phyloP scores from a whole-genome alignment of 2,888 invertebrate species.

The Nephrocerus scutellatus region DNA sequence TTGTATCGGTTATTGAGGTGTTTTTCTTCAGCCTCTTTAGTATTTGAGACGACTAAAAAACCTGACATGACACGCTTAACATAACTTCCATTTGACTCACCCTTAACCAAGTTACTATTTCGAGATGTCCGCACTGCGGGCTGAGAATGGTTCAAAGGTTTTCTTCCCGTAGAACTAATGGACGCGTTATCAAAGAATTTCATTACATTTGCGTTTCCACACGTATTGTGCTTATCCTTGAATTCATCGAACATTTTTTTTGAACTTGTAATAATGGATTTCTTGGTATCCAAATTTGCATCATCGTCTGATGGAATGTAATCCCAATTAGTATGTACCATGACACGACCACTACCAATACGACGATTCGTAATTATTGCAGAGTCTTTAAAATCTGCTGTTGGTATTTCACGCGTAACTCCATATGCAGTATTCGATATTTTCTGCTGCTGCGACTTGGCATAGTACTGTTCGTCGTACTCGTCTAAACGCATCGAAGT shows the following conservation, averaged over 20 bases:
- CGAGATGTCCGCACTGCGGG: conserved; percentile 24
- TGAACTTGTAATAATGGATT: conserved; percentile 1
- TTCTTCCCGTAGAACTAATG: no score
- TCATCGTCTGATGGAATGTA: conserved; percentile 20
- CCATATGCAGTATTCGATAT: no score
- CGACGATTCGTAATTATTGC: conserved; percentile 37
- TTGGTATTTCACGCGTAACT: no score
- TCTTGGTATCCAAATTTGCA: conserved; percentile 4
- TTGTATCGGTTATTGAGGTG: conserved; percentile 34
- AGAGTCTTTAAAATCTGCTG: conserved; percentile 37
- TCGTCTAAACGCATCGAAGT: no score
- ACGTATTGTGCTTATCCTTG: conserved; percentile 8
- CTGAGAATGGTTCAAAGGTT: no score
- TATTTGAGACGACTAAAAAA: conserved; percentile 38
- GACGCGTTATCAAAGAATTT: no score
- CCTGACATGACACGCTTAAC: conserved; percentile 40
- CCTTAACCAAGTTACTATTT: conserved; percentile 24
- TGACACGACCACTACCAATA: conserved; percentile 43
- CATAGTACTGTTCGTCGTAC: no score
- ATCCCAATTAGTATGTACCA: conserved; percentile 37
- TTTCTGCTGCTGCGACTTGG: no score
- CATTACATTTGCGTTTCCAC: conserved; percentile 14
- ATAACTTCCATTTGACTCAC: conserved; percentile 34
- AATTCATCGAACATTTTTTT: conserved; percentile 7
- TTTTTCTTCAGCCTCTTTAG: conserved; percentile 36